Base-by-base conservation (phyloP, 2,888 invertebrate species). In the Pimpla rufipes region DNA sequence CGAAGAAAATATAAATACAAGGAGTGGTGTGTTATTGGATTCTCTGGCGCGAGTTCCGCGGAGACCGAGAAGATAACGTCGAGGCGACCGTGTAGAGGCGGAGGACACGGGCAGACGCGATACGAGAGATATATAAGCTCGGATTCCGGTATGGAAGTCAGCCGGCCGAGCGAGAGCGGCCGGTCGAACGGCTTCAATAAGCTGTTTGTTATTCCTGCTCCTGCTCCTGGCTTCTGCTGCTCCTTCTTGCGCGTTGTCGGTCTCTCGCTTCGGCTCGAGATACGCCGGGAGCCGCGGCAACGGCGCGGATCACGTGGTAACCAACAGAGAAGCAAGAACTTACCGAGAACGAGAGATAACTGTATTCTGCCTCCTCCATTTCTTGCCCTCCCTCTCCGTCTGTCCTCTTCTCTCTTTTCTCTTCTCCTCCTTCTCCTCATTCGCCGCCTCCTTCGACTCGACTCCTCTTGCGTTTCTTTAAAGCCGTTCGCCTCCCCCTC, bases 351-450 rank as follows among this genome's bases (percentile, higher is more conserved):
- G 75, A 79, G 68, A 83, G 86, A 86, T 88, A 88, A 88, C 88
- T 88, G 88, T 88, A 88, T 84, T 88, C 85, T 88, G 70, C 88
- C 86, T 85, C 88, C 86, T 80, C 86, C 87, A 83, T 83, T 85
- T 86, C 85, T 86, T 86, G 83, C 86, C 85, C 81, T 86, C 80
- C 83, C 84, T 57, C 66, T 74, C 57, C 57, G 47, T 64, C 71
- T 62, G 47, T 45, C 67, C 7, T n/a, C 2, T 47, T 59, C 55
- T 71, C 42, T 67, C 29, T 67, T 6, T 45, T 62, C 52, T 42
- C 57, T 42, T 47, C 50, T 47, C 29, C 57, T 40, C 42, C n/a
- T 62, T 18, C 47, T 35, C 50, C 59, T 37, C 35, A 2, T 29
- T 5, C 29, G 5, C 29, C 29, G 2, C 35, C 79, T 75, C 59